These are phyloP conservation scores for Myotis lucifugus DNA, from an alignment of 2,113 vertebrate genomes.

Conservation along the genomic window DNA sequence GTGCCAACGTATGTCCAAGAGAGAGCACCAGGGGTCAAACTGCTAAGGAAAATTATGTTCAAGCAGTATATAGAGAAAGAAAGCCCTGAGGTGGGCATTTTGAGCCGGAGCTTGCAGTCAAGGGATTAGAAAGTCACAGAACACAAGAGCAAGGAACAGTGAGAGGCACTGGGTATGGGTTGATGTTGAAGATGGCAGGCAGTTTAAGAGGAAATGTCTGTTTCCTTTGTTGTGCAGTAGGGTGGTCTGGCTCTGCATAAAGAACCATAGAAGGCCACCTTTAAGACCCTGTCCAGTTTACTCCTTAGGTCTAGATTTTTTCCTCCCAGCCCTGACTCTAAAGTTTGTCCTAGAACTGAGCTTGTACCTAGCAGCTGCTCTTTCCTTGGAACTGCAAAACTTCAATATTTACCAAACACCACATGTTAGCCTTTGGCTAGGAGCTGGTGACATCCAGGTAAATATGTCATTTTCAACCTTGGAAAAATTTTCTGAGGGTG, in stretches of 20 bases:
- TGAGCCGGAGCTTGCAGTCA: neutral
- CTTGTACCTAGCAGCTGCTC: neutral
- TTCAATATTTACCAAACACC: constrained; percentile 31
- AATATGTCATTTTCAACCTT: constrained; percentile 10
- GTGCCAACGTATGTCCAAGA: neutral
- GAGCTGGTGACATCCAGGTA: neutral
- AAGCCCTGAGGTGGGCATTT: neutral
- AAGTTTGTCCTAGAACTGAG: constrained; percentile 1
- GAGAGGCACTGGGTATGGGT: neutral
- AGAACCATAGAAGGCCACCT: neutral
- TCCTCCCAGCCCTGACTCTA: neutral
- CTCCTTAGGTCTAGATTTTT: neutral
- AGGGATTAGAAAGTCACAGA: neutral
- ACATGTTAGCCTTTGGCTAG: neutral
- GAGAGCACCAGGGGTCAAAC: neutral
- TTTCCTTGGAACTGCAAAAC: constrained; percentile 12
- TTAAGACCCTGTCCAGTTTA: neutral
- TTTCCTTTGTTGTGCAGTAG: neutral
- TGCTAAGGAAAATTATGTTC: neutral
- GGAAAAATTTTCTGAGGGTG: neutral
- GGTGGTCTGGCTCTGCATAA: neutral
- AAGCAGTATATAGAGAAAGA: neutral
- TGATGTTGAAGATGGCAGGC: neutral
- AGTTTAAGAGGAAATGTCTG: neutral
- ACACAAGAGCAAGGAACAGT: neutral